Base-by-base conservation (phyloP, 2,797 vertebrate genomes). In the Pempheris klunzingeri region DNA sequence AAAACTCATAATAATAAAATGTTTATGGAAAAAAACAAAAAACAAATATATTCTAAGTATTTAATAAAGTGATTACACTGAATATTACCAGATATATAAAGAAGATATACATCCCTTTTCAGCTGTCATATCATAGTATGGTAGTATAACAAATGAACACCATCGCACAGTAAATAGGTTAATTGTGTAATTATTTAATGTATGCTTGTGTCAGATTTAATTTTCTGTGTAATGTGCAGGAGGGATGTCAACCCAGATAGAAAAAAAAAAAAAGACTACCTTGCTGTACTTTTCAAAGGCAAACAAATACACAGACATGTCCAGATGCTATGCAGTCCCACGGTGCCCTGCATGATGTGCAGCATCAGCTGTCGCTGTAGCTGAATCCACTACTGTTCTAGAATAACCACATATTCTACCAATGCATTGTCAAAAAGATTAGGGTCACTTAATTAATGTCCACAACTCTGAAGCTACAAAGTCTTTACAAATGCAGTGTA, bases 321-420 rank as follows among this genome's bases (percentile, higher is more conserved):
- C 82, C 87, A 89, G 72, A 81, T 91, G 82, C 77, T 67, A 11
- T 46, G 1, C 15, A 24, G 70, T 82, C 87, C 80, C 85, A 77
- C 17, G 24, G 69, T 74, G 74, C 80, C 66, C 67, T 59, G 76
- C 78, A 57, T 77, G 78, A 83, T 87, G 78, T 77, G n/a, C 72
- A 64, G 68, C 71, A 74, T 87, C 81, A 86, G 65, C 78, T 86
- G 84, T 80, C 60, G 30, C 72, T 28, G 5, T 12, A 3, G 43
- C 66, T 17, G 73, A 66, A 71, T 72, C 72, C 68, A 38, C 47
- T 30, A 12, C 55, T 59, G 69, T 58, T 79, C 60, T 30, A 60
- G 14, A 80, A 80, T 36, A 74, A 64, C 44, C 44, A 39, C 58
- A 36, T 34, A 43, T 49, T 69, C 57, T 13, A 59, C 34, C 30